These are phyloP conservation scores for Athetis lepigone DNA, from an alignment of 2,888 invertebrate genomes.

Conservation along the genomic window DNA sequence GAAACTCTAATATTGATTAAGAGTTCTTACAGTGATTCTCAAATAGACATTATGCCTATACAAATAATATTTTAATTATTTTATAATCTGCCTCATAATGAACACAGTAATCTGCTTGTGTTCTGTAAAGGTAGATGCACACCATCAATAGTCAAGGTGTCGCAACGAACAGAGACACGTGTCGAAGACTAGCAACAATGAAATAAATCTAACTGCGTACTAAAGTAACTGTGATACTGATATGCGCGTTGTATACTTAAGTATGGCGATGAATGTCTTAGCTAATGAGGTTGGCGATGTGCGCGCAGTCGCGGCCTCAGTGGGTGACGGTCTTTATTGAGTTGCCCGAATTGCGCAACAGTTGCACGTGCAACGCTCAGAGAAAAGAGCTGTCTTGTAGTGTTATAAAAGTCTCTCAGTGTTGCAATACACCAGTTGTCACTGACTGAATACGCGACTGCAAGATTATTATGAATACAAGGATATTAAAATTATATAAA, in stretches of 20 bases:
- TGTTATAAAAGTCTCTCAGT: neutral
- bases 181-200: slow-evolving; percentile 40
- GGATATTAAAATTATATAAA: slow-evolving; percentile 48
- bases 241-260: slow-evolving; percentile 43
- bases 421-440: neutral
- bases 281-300: slow-evolving; percentile 40
- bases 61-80: neutral
- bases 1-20: neutral
- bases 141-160: slow-evolving; percentile 26
- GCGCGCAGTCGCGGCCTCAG: slow-evolving; percentile 5
- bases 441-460: slow-evolving; percentile 1
- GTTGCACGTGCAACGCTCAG: neutral
- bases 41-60: neutral
- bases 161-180: slow-evolving; percentile 4
- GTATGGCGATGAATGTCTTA: slow-evolving; percentile 50
- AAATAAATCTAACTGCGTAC: slow-evolving; percentile 34
- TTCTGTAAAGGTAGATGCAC: neutral
- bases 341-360: neutral
- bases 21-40: neutral
- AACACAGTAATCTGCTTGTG: neutral
- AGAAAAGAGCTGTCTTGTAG: neutral
- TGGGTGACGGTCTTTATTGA: neutral
- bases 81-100: neutral
- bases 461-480: slow-evolving; percentile 34
- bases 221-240: slow-evolving; percentile 39